These are phyloP conservation scores for Arctopsyche grandis DNA, from an alignment of 1,140 invertebrate species.

Conservation along the genomic window DNA sequence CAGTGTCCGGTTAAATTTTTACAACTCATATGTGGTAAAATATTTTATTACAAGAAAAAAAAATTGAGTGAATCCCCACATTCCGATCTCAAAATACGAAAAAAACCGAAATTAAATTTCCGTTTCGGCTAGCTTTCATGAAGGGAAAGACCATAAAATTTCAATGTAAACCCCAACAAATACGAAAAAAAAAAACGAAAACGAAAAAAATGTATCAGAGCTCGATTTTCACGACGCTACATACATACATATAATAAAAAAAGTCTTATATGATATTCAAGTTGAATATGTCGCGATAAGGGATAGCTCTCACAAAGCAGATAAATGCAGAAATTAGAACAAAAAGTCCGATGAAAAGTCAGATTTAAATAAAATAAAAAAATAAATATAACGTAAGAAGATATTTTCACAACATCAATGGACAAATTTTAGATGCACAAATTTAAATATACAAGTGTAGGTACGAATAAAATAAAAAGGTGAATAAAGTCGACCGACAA, in stretches of 20 bases:
- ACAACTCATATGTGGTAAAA: constrained; percentile 30
- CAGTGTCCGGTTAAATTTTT: constrained; percentile 23
- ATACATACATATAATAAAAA: too few species aligned
- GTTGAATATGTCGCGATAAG: too few species aligned
- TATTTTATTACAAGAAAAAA: constrained; percentile 30
- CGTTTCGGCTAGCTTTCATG: neutral
- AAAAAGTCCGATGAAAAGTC: too few species aligned
- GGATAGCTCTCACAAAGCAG: too few species aligned
- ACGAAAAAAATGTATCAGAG: neutral
- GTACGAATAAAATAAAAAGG: too few species aligned
- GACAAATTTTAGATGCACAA: too few species aligned
- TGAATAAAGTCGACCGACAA: neutral
- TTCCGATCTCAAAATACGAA: neutral
- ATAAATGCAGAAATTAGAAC: too few species aligned
- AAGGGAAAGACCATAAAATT: neutral
- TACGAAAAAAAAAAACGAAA: neutral
- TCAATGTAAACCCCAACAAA: constrained; percentile 5
- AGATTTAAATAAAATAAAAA: too few species aligned
- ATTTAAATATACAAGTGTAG: too few species aligned
- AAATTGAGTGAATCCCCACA: neutral
- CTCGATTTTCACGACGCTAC: neutral
- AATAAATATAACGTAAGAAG: too few species aligned
- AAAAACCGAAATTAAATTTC: constrained; percentile 23
- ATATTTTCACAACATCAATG: too few species aligned
- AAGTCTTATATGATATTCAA: too few species aligned